phyloP scores from a whole-genome alignment of 1,140 invertebrate genomes.

The Caenorhabditis remanei region DNA sequence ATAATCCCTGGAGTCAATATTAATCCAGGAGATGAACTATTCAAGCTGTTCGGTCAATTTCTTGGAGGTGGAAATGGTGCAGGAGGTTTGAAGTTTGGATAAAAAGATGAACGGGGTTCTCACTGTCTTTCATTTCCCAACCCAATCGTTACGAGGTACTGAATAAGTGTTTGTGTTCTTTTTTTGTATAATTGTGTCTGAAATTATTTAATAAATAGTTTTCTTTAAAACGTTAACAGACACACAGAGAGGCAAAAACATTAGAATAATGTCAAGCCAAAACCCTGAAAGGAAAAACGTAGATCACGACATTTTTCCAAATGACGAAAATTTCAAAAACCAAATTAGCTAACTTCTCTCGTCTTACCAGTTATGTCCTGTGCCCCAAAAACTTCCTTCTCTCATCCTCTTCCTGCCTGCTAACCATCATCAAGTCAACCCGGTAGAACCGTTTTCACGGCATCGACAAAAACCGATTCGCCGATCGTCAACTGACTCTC shows the following conservation, averaged over 20 bases:
- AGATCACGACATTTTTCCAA: too few relatives aligned
- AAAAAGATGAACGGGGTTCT: background rate
- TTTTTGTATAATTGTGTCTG: background rate
- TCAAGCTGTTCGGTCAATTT: constrained; percentile 62
- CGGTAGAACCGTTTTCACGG: constrained; percentile 31
- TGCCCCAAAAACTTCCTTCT: background rate
- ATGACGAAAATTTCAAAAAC: background rate
- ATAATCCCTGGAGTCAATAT: constrained; percentile 38
- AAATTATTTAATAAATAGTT: background rate
- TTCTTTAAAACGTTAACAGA: too few relatives aligned
- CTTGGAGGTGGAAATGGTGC: constrained; percentile 47
- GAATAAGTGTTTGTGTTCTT: background rate
- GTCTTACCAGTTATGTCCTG: background rate
- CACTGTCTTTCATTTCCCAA: constrained; percentile 3
- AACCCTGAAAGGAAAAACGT: too few relatives aligned
- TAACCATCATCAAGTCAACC: constrained; percentile 7
- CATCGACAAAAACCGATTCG: background rate
- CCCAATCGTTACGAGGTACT: constrained; percentile 24
- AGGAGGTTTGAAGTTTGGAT: constrained; percentile 11
- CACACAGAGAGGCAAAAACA: too few relatives aligned
- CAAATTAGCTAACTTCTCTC: background rate
- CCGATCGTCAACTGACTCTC: background rate
- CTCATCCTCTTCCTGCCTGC: background rate
- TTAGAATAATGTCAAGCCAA: too few relatives aligned
- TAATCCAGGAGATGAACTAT: constrained; percentile 49